phyloP scores from a whole-genome alignment of 2,113 vertebrate genomes.

The Hylia prasina region DNA sequence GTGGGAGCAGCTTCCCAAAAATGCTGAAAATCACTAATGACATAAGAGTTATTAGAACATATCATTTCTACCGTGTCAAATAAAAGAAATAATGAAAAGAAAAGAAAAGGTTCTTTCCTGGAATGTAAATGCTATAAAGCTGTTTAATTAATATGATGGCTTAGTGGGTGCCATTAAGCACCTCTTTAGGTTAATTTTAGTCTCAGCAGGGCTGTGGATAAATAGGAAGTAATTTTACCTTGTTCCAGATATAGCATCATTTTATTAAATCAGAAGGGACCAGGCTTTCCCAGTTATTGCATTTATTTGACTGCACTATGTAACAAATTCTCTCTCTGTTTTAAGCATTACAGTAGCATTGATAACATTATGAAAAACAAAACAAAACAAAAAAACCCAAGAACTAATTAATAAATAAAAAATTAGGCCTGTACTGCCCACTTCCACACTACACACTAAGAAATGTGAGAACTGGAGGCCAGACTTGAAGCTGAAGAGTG shows the following conservation, averaged over 20 bases:
- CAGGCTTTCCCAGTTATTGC: not conserved
- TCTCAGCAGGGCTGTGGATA: slow-evolving; percentile 11
- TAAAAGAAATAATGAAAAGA: not conserved
- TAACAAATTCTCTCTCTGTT: not conserved
- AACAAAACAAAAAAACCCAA: not conserved
- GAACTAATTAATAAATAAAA: not conserved
- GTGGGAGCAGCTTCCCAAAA: slow-evolving; percentile 16
- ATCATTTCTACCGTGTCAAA: not conserved
- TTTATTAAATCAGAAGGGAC: not conserved
- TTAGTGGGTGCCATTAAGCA: not conserved
- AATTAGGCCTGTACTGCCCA: not conserved
- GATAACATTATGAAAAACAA: not conserved
- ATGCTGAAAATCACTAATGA: not conserved
- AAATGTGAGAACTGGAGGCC: not conserved
- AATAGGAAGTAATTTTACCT: slow-evolving; percentile 27
- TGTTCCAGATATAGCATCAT: not conserved
- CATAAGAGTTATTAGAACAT: not conserved
- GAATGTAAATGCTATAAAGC: not conserved
- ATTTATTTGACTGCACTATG: not conserved
- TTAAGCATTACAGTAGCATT: not conserved
- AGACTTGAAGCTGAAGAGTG: not conserved
- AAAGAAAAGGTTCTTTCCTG: not conserved
- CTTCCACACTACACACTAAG: not conserved
- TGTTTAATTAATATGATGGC: slow-evolving; percentile 19
- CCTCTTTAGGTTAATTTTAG: slow-evolving; percentile 17